Base-by-base conservation (phyloP, 2,888 invertebrate genomes). In the Eudasyphora cyanicolor region DNA sequence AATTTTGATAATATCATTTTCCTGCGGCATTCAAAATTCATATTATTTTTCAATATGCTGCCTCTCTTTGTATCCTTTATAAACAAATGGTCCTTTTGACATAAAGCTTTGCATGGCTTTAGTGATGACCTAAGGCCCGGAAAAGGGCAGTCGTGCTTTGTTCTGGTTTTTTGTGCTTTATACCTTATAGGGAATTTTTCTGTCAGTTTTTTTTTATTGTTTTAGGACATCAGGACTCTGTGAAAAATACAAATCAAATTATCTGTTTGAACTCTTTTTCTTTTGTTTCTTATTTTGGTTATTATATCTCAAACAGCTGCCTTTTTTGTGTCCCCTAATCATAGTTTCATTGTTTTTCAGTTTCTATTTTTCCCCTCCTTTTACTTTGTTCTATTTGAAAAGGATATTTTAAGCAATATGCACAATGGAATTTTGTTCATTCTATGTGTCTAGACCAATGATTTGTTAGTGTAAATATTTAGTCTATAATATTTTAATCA, bases 61-160 rank as follows among this genome's bases (percentile, higher is more conserved):
- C 5, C 19, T 32, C 21, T 51, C 29, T 29, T 29, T 1, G 29
- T 29, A 49, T 62, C 62, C 64, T 32, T 75, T 49, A 51, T 21
- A 64, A 64, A 76, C 67, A 70, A 76, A 69, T 27, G 54, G 12
- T 12, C 0, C 57, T 74, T 69, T 86, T 86, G 86, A 85, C 77
- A 35, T 67, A 86, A 88, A 89, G 87, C 89, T 38, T 24, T 7
- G 38, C 38, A n/a, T 2, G 7, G 35, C 12, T 42, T 57, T 69
- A 12, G 5, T 0, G 42, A 57, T 1, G n/a, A 1, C 27, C 27
- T 10, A 10, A 2, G 2, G 49, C 49, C 24, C 21, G 12, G 6
- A 54, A 7, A 54, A 57, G 24, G 51, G 2, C 19, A 51, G 21
- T 69, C 14, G 1, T 4, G 6, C 24, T 21, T 67, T 27, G 45